These are phyloP conservation scores for Stichodactyla mertensii DNA, from an alignment of 64 coral and sea anemone genomes.

Conservation along the genomic window DNA sequence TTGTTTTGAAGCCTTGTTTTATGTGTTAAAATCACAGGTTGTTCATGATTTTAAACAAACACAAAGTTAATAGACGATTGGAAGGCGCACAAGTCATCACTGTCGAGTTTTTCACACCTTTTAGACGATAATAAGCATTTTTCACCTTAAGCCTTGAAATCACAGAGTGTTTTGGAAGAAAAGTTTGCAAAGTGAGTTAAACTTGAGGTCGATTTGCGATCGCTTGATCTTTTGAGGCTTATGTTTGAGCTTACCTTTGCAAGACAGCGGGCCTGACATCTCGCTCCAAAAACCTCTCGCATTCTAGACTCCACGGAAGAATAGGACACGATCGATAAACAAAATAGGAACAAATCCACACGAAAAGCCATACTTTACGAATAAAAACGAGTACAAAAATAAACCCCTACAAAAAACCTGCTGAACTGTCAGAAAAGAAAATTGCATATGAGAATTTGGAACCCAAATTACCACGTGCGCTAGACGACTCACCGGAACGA, in stretches of 20 bases:
- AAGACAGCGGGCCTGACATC: constrained; percentile 29
- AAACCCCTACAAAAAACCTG: background rate
- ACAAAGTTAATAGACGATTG: background rate
- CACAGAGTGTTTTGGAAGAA: no score
- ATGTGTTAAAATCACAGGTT: constrained; percentile 1
- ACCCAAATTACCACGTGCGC: constrained; percentile 9
- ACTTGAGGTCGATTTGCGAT: background rate
- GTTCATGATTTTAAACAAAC: background rate
- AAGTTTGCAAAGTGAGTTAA: background rate
- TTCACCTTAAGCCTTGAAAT: background rate
- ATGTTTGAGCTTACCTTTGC: constrained; percentile 10
- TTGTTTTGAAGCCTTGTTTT: background rate
- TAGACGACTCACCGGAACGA: background rate
- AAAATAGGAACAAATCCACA: background rate
- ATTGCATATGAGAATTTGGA: background rate
- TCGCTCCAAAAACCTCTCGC: background rate
- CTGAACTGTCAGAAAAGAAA: background rate
- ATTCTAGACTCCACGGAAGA: background rate
- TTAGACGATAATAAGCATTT: background rate
- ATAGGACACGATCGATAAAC: background rate
- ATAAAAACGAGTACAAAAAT: background rate
- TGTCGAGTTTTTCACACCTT: background rate
- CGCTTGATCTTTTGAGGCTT: background rate
- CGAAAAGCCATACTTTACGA: background rate
- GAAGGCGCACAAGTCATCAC: background rate